phyloP scores from a whole-genome alignment of 1,140 invertebrate genomes.

The Sesamia nonagrioides region DNA sequence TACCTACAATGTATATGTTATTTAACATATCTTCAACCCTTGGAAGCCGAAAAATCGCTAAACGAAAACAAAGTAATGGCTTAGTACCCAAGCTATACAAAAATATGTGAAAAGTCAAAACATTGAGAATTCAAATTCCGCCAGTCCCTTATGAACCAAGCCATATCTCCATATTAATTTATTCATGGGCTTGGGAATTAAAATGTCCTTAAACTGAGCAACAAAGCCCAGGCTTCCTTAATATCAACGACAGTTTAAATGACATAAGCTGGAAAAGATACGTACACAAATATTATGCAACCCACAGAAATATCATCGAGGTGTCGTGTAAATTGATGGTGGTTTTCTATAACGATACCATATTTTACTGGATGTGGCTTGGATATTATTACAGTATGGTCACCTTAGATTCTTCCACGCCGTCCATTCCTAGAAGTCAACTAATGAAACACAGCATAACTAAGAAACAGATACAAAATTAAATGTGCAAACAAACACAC shows the following conservation, averaged over 20 bases:
- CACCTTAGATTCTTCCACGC: too few relatives aligned
- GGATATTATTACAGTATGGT: too few relatives aligned
- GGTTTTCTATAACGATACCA: not conserved
- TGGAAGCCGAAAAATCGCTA: too few relatives aligned
- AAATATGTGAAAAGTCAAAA: not conserved
- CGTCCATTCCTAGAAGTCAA: not conserved
- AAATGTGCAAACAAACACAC: too few relatives aligned
- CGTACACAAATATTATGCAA: slow-evolving; percentile 7
- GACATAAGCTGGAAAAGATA: not conserved
- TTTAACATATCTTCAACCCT: too few relatives aligned
- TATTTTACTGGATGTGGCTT: not conserved
- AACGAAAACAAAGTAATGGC: too few relatives aligned
- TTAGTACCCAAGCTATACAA: not conserved
- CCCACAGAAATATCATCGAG: not conserved
- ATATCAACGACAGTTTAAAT: slow-evolving; percentile 23
- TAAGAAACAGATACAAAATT: too few relatives aligned
- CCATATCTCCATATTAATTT: not conserved
- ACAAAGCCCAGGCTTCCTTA: not conserved
- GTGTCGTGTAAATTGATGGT: slow-evolving; percentile 20
- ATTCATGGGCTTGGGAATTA: slow-evolving; percentile 4
- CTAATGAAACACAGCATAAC: too few relatives aligned
- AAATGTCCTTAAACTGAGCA: not conserved
- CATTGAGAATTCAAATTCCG: not conserved
- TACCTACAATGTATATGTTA: too few relatives aligned
- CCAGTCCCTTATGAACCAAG: not conserved